Evolutionary conservation across 2,888 invertebrate genomes (phyloP).

Genomic region (Capitulum mitella): DNA sequence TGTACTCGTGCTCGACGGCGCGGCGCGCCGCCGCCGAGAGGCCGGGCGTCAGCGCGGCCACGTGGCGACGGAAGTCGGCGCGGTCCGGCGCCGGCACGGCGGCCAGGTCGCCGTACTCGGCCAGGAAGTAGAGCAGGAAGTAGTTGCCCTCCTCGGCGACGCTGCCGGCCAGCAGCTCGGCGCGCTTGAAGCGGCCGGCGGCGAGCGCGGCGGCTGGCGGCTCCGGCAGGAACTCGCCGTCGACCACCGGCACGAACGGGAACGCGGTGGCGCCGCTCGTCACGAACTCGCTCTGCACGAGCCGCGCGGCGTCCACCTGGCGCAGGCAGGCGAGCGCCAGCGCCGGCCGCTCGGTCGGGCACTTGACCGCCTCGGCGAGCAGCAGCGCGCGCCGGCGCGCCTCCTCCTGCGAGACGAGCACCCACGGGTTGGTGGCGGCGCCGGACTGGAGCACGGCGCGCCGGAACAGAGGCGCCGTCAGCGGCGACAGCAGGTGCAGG

Average conservation of each 20-base stretch:
- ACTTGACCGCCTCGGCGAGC: slow-evolving; percentile 62
- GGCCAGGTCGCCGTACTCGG: slow-evolving; percentile 73
- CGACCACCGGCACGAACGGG: slow-evolving; percentile 88
- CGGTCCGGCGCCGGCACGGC: slow-evolving; percentile 41
- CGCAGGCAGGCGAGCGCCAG: slow-evolving; percentile 78
- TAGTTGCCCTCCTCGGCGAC: not conserved
- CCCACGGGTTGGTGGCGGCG: not conserved
- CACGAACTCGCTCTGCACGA: slow-evolving; percentile 58
- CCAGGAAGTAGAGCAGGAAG: slow-evolving; percentile 75
- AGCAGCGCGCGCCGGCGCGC: slow-evolving; percentile 39
- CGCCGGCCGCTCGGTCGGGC: slow-evolving; percentile 83
- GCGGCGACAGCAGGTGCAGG: slow-evolving; percentile 28
- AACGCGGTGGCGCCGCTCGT: slow-evolving; percentile 73
- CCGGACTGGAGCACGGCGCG: slow-evolving; percentile 26
- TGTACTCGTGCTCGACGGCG: slow-evolving; percentile 57
- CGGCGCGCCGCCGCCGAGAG: slow-evolving; percentile 53
- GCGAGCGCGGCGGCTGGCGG: not conserved
- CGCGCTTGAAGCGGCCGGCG: not conserved
- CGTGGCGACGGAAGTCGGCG: slow-evolving; percentile 56
- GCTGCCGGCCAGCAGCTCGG: not conserved
- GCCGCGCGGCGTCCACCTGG: slow-evolving; percentile 59
- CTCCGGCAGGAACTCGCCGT: slow-evolving; percentile 42
- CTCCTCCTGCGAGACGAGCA: slow-evolving; percentile 53
- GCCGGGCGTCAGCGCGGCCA: slow-evolving; percentile 48
- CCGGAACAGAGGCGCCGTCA: slow-evolving; percentile 24